phyloP scores from a whole-genome alignment of 2,888 invertebrate species.

The Liopterus haemorrhoidalis region DNA sequence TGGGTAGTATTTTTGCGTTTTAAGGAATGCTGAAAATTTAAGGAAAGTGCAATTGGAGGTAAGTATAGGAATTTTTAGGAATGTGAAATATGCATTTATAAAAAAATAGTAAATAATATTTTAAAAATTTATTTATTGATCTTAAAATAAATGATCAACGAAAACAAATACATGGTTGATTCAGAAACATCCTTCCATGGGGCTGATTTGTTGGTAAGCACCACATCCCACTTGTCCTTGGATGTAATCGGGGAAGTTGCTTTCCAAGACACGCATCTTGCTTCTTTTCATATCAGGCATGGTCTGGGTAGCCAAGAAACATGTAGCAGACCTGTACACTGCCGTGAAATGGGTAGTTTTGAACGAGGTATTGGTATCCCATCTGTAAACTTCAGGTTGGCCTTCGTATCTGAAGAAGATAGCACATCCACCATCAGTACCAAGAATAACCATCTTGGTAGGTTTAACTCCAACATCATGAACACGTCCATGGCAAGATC shows the following conservation, averaged over 20 bases:
- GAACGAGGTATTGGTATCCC: slow-evolving; percentile 51
- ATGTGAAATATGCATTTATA: no score
- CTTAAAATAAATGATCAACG: no score
- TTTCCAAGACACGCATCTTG: slow-evolving; percentile 55
- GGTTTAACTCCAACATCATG: slow-evolving; percentile 54
- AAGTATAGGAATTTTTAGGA: no score
- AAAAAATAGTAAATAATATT: no score
- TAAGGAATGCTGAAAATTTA: no score
- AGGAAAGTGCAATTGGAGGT: no score
- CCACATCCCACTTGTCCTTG: slow-evolving; percentile 58
- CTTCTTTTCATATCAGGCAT: slow-evolving; percentile 53
- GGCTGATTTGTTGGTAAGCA: slow-evolving; percentile 49
- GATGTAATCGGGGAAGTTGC: slow-evolving; percentile 60
- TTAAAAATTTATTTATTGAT: no score
- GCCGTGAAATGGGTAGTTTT: slow-evolving; percentile 46
- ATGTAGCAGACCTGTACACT: slow-evolving; percentile 51
- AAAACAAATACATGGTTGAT: slow-evolving; percentile 23
- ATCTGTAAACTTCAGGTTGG: slow-evolving; percentile 53
- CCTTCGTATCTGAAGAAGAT: slow-evolving; percentile 57
- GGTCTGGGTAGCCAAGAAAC: slow-evolving; percentile 55
- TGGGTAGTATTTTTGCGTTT: no score
- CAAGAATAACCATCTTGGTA: slow-evolving; percentile 54
- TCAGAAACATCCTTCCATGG: slow-evolving; percentile 35
- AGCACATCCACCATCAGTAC: slow-evolving; percentile 57
- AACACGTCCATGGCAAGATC: slow-evolving; percentile 49